phyloP scores from a whole-genome alignment of 2,888 invertebrate genomes.

The Chrysopilus asiliformis region DNA sequence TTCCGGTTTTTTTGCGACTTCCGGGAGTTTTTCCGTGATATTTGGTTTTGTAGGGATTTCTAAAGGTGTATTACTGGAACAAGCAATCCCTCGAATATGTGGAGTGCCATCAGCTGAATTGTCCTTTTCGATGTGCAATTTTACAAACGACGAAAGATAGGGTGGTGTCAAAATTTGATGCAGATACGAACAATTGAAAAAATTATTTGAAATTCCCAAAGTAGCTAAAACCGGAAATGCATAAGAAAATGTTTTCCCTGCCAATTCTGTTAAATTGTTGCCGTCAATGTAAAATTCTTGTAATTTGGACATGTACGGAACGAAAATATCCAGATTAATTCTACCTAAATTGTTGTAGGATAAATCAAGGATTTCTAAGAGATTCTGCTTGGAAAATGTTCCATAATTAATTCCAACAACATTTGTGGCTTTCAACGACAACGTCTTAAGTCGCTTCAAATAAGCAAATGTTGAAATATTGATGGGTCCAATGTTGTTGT shows the following conservation, averaged over 20 bases:
- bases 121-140: conserved; percentile 23
- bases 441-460: conserved; percentile 25
- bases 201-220: conserved; percentile 28
- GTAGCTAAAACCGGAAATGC: conserved; percentile 27
- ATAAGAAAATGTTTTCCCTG: conserved; percentile 25
- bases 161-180: conserved; percentile 29
- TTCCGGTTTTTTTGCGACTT: no score
- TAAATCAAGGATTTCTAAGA: conserved; percentile 37
- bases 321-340: conserved; percentile 33
- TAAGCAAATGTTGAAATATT: conserved; percentile 31
- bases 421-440: conserved; percentile 25
- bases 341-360: conserved; percentile 40
- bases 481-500: conserved; percentile 28
- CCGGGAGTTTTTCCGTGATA: background rate
- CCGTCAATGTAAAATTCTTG: conserved; percentile 29
- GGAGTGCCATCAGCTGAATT: conserved; percentile 20
- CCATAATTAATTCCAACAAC: conserved; percentile 27
- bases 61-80: conserved; percentile 19
- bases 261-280: conserved; percentile 27
- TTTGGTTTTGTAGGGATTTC: background rate
- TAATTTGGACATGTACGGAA: conserved; percentile 28
- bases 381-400: conserved; percentile 32
- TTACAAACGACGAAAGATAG: conserved; percentile 22
- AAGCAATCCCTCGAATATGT: conserved; percentile 32
- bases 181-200: conserved; percentile 32